These are phyloP conservation scores for Cheilosia vulpina DNA, from an alignment of 2,888 invertebrate genomes.

Conservation along the genomic window DNA sequence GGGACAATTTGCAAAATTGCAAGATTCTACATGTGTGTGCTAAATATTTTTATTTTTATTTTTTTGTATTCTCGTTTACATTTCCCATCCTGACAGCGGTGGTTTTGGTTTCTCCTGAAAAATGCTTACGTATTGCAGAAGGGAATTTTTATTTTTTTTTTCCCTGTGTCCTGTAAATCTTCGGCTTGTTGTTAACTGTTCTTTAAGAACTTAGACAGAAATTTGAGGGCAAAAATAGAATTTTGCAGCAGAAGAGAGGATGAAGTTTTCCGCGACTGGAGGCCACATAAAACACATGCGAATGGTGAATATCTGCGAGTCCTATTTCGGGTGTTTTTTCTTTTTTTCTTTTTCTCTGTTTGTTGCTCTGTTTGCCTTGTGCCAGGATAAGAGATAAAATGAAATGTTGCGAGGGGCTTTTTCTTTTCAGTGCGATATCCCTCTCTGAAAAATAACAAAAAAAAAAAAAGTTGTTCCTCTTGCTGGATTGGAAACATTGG, in stretches of 20 bases:
- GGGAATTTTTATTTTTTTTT: conserved; percentile 4
- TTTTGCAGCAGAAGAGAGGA: conserved; percentile 45
- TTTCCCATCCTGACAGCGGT: conserved; percentile 27
- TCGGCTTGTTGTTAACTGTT: background rate
- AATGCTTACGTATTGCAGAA: conserved; percentile 40
- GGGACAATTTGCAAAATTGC: conserved; percentile 73
- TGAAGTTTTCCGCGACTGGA: conserved; percentile 49
- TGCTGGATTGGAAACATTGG: conserved; percentile 13
- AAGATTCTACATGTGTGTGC: conserved; percentile 55
- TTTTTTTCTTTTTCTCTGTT: background rate
- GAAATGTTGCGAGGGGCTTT: conserved; percentile 22
- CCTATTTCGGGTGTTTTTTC: no score
- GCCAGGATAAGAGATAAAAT: conserved; percentile 32
- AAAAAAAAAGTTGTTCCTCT: background rate
- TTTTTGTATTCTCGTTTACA: conserved; percentile 18
- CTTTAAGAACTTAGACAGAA: conserved; percentile 32
- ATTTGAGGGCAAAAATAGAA: conserved; percentile 33
- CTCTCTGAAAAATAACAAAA: background rate
- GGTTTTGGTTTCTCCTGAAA: background rate
- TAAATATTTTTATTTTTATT: conserved; percentile 43
- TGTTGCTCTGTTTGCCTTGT: background rate
- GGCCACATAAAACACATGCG: conserved; percentile 55
- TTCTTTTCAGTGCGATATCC: conserved; percentile 14
- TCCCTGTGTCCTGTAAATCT: background rate
- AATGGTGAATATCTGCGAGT: background rate